phyloP scores from a whole-genome alignment of 1,140 invertebrate species.

The Diabrotica virgifera region DNA sequence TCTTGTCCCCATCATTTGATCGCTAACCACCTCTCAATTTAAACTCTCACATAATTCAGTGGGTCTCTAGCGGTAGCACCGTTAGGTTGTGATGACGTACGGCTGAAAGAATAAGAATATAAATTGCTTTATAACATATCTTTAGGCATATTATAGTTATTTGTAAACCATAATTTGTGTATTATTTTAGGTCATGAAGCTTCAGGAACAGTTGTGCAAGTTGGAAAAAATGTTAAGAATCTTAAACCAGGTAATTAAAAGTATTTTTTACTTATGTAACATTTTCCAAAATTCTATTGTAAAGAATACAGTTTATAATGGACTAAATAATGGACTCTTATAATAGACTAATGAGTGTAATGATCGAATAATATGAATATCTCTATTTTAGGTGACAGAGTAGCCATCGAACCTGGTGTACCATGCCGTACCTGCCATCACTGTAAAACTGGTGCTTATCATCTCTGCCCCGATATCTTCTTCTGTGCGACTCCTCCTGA shows the following conservation, averaged over 20 bases:
- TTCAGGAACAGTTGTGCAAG: slow-evolving; percentile 66
- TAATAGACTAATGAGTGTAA: not conserved
- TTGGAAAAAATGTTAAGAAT: slow-evolving; percentile 72
- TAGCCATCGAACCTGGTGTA: slow-evolving; percentile 91
- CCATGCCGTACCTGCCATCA: slow-evolving; percentile 80
- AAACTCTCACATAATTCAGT: too few species aligned
- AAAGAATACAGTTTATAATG: too few species aligned
- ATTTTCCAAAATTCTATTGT: too few species aligned
- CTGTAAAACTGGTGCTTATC: slow-evolving; percentile 87
- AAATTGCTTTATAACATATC: too few species aligned
- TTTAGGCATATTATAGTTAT: too few species aligned
- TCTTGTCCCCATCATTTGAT: too few species aligned
- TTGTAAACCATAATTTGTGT: not conserved
- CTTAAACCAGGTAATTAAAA: slow-evolving; percentile 58
- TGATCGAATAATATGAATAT: slow-evolving; percentile 25
- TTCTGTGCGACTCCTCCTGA: slow-evolving; percentile 90
- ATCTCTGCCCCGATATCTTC: slow-evolving; percentile 79
- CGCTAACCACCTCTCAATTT: too few species aligned
- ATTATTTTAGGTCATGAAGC: slow-evolving; percentile 69
- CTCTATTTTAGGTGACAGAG: slow-evolving; percentile 69
- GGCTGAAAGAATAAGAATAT: too few species aligned
- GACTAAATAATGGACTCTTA: too few species aligned
- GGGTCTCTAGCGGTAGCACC: too few species aligned
- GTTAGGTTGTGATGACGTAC: too few species aligned
- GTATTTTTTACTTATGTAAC: not conserved